A percentile compares a stretch with the other conserved stretches of the same genome.
These are phyloP conservation scores for Sinelater perroti DNA, from an alignment of 2,888 invertebrate species.

Conservation along the genomic window DNA sequence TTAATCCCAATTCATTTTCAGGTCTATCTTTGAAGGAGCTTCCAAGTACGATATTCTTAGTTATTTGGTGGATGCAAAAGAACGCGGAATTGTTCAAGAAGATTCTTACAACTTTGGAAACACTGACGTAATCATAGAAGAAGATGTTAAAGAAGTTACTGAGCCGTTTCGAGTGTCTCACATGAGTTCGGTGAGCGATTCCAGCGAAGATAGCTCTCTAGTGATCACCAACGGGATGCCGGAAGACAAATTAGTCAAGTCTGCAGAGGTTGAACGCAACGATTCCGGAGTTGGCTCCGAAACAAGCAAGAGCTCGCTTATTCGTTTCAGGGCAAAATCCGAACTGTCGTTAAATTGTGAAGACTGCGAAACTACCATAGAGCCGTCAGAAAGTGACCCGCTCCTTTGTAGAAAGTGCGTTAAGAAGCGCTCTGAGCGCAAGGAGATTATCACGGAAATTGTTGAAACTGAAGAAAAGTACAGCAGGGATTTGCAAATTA, in stretches of 20 bases:
- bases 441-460: constrained; percentile 94
- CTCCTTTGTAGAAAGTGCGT: constrained; percentile 88
- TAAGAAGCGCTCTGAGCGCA: constrained; percentile 87
- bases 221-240: constrained; percentile 68
- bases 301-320: constrained; percentile 86
- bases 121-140: constrained; percentile 60
- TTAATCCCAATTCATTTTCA: constrained; percentile 39
- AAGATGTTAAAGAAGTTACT: constrained; percentile 67
- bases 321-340: constrained; percentile 75
- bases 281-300: constrained; percentile 94
- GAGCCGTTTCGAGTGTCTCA: constrained; percentile 77
- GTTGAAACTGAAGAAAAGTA: constrained; percentile 97
- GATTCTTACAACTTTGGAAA: constrained; percentile 71
- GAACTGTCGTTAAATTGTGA: constrained; percentile 68
- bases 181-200: constrained; percentile 83
- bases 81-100: constrained; percentile 75
- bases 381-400: constrained; percentile 79
- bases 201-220: constrained; percentile 83
- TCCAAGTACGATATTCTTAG: constrained; percentile 91
- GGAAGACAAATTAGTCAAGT: constrained; percentile 68
- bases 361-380: constrained; percentile 85
- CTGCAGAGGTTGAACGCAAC: constrained; percentile 86
- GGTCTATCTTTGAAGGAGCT: constrained; percentile 80
- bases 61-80: constrained; percentile 87
- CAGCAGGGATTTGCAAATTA: constrained; percentile 90